A percentile compares a stretch with the other conserved stretches of the same genome.
These are phyloP conservation scores for Pseudoatta argentina DNA, from an alignment of 1,140 invertebrate genomes.

Conservation along the genomic window DNA sequence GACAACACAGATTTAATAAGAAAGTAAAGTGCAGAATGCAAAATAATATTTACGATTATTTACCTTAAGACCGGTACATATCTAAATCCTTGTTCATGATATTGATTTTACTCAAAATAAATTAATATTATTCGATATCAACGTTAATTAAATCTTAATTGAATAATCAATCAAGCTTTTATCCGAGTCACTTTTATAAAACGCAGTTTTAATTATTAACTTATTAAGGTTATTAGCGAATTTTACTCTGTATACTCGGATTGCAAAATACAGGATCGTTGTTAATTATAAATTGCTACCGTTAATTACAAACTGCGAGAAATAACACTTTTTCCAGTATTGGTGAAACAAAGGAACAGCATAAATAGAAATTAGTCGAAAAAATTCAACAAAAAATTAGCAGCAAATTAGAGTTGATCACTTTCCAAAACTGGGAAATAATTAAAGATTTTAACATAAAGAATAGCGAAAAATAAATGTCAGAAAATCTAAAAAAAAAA, in stretches of 20 bases:
- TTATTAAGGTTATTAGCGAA: not conserved
- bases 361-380: not conserved
- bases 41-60: slow-evolving; percentile 12
- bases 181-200: not conserved
- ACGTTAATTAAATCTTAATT: no score
- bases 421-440: not conserved
- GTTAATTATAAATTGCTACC: not conserved
- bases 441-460: not conserved
- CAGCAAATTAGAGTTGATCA: not conserved
- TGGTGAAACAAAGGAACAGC: not conserved
- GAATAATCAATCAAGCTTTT: not conserved
- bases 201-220: not conserved
- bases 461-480: not conserved
- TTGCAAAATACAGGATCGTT: not conserved
- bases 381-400: not conserved
- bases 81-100: not conserved
- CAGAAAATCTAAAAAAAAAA: slow-evolving; percentile 32
- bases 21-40: slow-evolving; percentile 2
- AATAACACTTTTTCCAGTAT: not conserved
- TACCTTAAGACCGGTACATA: not conserved
- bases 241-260: not conserved
- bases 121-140: not conserved
- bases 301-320: no score
- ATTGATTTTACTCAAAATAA: not conserved
- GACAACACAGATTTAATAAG: no score